Evolutionary conservation across 2,113 vertebrate species (phyloP).

Genomic region (Riparia riparia): DNA sequence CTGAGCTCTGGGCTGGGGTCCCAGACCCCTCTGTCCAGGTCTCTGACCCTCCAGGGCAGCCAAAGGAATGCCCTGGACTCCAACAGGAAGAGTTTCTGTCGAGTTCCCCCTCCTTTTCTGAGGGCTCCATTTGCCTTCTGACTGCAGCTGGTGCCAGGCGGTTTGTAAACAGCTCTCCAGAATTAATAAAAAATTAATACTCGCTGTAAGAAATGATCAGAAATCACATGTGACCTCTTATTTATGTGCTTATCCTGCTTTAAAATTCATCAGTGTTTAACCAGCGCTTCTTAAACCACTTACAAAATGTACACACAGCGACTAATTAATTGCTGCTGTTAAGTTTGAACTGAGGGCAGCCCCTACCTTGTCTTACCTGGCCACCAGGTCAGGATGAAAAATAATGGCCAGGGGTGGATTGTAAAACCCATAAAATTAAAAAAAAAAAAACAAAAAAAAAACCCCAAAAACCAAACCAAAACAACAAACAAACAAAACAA

Average conservation of each 20-base stretch:
- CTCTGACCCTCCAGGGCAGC: too few relatives aligned
- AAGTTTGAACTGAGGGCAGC: neutral
- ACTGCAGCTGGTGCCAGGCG: neutral
- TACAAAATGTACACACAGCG: neutral
- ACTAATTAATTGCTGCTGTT: neutral
- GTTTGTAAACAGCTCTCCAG: slow-evolving; percentile 18
- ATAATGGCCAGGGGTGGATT: neutral
- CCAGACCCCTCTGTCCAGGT: too few relatives aligned
- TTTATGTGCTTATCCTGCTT: slow-evolving; percentile 35
- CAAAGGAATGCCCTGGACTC: too few relatives aligned
- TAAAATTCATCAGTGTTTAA: slow-evolving; percentile 46
- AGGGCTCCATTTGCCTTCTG: neutral
- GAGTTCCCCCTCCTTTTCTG: neutral
- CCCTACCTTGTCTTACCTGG: neutral
- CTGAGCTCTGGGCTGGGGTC: too few relatives aligned
- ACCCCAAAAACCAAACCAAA: too few relatives aligned
- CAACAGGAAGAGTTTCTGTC: neutral
- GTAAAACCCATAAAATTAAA: neutral
- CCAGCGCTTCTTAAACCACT: neutral
- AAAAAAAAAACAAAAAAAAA: neutral
- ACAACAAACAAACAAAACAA: too few relatives aligned
- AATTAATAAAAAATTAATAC: slow-evolving; percentile 41
- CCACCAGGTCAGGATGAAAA: neutral
- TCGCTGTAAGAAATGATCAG: neutral
- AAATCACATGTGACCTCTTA: slow-evolving; percentile 33